A percentile compares a stretch with the other conserved stretches of the same genome.
phyloP scores from a whole-genome alignment of 2,888 invertebrate genomes.

The Cenopis cana region DNA sequence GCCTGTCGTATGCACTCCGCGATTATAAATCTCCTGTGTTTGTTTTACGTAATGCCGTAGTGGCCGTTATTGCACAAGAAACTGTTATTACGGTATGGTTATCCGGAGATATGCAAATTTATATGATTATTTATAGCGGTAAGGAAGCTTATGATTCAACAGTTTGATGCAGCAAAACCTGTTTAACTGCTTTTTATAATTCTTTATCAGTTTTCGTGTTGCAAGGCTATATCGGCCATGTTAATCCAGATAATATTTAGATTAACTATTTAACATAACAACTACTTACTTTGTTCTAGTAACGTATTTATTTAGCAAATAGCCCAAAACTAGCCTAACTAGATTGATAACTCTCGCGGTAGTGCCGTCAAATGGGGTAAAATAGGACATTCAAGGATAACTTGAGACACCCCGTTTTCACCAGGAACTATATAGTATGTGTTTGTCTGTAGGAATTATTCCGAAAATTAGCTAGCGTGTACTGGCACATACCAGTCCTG shows the following conservation, averaged over 20 bases:
- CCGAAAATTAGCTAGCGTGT: too few relatives aligned
- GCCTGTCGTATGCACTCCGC: constrained; percentile 81
- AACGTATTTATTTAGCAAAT: constrained; percentile 49
- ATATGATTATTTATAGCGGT: constrained; percentile 51
- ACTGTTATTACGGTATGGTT: constrained; percentile 58
- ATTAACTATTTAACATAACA: constrained; percentile 61
- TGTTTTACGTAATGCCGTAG: constrained; percentile 66
- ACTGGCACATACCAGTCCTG: too few relatives aligned
- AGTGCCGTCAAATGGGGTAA: too few relatives aligned
- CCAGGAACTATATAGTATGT: too few relatives aligned
- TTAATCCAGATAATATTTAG: constrained; percentile 5
- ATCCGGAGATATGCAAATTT: constrained; percentile 56
- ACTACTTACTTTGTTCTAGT: constrained; percentile 63
- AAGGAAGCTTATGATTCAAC: constrained; percentile 39
- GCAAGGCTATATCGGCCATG: background rate
- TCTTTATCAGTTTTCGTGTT: constrained; percentile 13
- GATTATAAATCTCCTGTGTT: constrained; percentile 76
- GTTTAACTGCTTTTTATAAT: constrained; percentile 23
- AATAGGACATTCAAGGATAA: too few relatives aligned
- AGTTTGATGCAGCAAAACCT: constrained; percentile 33
- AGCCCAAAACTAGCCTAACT: background rate
- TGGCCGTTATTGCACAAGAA: constrained; percentile 57
- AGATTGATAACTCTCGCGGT: constrained; percentile 8
- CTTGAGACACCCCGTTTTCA: too few relatives aligned
- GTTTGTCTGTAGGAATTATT: too few relatives aligned